Evolutionary conservation across 2,888 invertebrate genomes (phyloP).

Genomic region (Cephonodes hylas): DNA sequence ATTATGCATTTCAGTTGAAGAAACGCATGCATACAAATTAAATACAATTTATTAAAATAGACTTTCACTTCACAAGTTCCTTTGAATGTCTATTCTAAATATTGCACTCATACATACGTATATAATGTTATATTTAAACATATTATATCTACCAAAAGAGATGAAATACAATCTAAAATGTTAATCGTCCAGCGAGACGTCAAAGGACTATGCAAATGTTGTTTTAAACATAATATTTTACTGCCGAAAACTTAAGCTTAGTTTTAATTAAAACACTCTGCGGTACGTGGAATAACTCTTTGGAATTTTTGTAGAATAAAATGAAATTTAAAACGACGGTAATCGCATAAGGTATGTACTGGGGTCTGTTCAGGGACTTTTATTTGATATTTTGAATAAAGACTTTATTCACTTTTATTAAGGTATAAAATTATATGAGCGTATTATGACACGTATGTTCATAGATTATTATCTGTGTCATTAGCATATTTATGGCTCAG

Average conservation of each 20-base stretch:
- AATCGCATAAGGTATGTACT: neutral
- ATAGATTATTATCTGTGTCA: too few relatives aligned
- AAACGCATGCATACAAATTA: too few relatives aligned
- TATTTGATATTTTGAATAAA: neutral
- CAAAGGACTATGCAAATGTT: constrained; percentile 7
- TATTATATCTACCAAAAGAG: neutral
- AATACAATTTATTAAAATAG: too few relatives aligned
- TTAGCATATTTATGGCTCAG: too few relatives aligned
- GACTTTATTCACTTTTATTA: too few relatives aligned
- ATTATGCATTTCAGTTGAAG: too few relatives aligned
- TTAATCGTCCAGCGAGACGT: neutral
- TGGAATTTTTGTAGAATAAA: neutral
- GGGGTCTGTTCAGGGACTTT: neutral
- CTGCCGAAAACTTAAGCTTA: neutral
- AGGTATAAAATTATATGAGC: too few relatives aligned
- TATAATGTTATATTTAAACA: too few relatives aligned
- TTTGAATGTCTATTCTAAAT: too few relatives aligned
- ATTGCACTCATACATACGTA: too few relatives aligned
- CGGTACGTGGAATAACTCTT: neutral
- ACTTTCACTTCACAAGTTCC: too few relatives aligned
- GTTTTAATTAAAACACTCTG: neutral
- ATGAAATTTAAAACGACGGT: neutral
- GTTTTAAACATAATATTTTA: constrained; percentile 2
- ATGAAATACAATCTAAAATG: constrained; percentile 8
- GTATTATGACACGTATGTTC: too few relatives aligned